Evolutionary conservation across 2,888 invertebrate species (phyloP).

Genomic region (Callyntrura guangdongensis): DNA sequence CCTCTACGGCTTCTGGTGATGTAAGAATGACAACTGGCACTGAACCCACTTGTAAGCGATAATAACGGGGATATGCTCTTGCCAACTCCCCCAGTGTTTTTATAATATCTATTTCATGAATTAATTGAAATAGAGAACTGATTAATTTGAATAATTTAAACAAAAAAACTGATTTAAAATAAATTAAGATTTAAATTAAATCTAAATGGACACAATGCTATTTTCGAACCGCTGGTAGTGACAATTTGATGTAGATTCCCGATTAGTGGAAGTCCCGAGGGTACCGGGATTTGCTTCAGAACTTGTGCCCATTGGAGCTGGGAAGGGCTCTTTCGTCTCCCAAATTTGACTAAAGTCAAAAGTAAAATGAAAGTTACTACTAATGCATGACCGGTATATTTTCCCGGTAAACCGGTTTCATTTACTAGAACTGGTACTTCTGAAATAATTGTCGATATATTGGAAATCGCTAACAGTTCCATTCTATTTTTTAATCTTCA

Average conservation of each 20-base stretch:
- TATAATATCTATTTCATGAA: constrained; percentile 28
- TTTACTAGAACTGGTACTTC: not conserved
- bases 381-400: not conserved
- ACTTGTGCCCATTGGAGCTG: not conserved
- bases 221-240: constrained; percentile 32
- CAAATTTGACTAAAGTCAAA: not conserved
- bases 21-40: constrained; percentile 51
- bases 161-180: too few species aligned
- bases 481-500: too few species aligned
- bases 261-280: constrained; percentile 54
- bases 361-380: not conserved
- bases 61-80: constrained; percentile 10
- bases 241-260: constrained; percentile 55
- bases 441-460: not conserved
- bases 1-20: constrained; percentile 56
- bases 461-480: not conserved
- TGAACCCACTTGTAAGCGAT: constrained; percentile 31
- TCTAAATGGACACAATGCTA: not conserved
- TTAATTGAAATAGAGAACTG: too few species aligned
- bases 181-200: too few species aligned
- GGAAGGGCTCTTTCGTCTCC: not conserved
- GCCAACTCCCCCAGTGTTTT: not conserved
- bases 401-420: too few species aligned
- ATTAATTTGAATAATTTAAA: too few species aligned
- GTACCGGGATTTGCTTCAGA: constrained; percentile 45